Base-by-base conservation (phyloP, 1,140 invertebrate genomes). In the Euwallacea fornicatus region DNA sequence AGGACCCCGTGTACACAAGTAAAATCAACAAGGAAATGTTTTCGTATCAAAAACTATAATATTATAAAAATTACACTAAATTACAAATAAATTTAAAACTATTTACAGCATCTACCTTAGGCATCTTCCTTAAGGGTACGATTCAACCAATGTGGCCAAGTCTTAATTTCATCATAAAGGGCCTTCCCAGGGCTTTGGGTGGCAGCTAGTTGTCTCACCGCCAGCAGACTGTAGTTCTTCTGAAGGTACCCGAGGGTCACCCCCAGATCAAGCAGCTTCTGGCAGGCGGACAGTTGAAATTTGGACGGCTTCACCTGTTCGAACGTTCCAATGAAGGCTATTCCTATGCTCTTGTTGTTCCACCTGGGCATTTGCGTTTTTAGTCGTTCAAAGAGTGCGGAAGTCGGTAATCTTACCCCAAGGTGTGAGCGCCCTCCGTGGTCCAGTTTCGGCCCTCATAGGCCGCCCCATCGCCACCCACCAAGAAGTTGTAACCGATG, bases 401-500 rank as follows among this genome's bases (percentile, higher is more conserved):
- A 42, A 2, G 6, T 9, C 6, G 10, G 9, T 41, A 43, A 10
- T 64, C 46, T 71, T 56, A 71, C 65, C 44, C 42, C 6, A 65
- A 42, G 0, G 86, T 83, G 73, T 89, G 87, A 2, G 87, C 83
- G 0, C 88, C 88, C 10, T 82, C 76, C 3, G 67, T 69, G n/a
- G 83, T 81, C 86, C 87, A 90, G 15, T 87, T 88, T 50, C 88
- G 80, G 1, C 86, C 90, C 78, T 86, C 86, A 80, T 90, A 92
- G 0, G 86, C 86, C 2, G 84, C 84, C 0, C 89, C 89, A 77
- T 92, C 90, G 15, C 89, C 89, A 0, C 90, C 92, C 7, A 93
- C 83, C 7, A 93, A 77, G 76, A 93, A 95, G 76, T 90, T 94
- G 76, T 90, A 91, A 0, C 79, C 88, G 33, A 91, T 88, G 75